Percentiles rank a stretch among this genome's conserved stretches.
Conservation (phyloP, 1,140 invertebrate genomes). For the Macrostomum lignano region DNA sequence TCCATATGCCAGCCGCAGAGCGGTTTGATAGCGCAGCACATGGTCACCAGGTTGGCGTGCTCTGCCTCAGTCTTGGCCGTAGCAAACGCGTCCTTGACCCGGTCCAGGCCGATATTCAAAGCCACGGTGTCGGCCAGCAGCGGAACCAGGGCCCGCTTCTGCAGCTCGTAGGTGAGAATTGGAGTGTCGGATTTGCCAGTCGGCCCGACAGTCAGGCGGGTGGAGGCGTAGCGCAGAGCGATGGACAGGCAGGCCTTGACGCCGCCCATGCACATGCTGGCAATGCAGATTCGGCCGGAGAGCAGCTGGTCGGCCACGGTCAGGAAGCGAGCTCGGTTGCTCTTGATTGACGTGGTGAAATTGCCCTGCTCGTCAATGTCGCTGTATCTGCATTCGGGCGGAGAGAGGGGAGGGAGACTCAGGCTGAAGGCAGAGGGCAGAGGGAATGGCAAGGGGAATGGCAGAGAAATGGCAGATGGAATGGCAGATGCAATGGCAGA, state of each 20-base stretch:
- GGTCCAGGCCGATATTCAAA: constrained; percentile 19
- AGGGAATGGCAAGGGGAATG: no score
- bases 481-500: no score
- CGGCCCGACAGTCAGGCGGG: constrained; percentile 18
- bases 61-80: constrained; percentile 9
- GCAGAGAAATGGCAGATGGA: no score
- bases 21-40: constrained; percentile 23
- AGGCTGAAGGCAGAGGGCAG: no score
- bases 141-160: constrained; percentile 19
- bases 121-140: constrained; percentile 18
- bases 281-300: constrained; percentile 21
- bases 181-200: constrained; percentile 20
- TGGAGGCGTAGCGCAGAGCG: constrained; percentile 17
- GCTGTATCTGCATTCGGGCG: background rate
- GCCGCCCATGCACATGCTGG: constrained; percentile 14
- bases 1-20: constrained; percentile 17
- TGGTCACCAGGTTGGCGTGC: constrained; percentile 16
- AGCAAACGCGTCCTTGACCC: constrained; percentile 13
- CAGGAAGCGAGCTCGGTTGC: constrained; percentile 15
- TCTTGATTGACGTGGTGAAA: constrained; percentile 13
- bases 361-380: constrained; percentile 1
- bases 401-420: constrained; percentile 2
- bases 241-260: constrained; percentile 14
- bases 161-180: constrained; percentile 19
- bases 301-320: constrained; percentile 23